Evolutionary conservation across 1,140 invertebrate species (phyloP).

Genomic region (Cephus cinctus): DNA sequence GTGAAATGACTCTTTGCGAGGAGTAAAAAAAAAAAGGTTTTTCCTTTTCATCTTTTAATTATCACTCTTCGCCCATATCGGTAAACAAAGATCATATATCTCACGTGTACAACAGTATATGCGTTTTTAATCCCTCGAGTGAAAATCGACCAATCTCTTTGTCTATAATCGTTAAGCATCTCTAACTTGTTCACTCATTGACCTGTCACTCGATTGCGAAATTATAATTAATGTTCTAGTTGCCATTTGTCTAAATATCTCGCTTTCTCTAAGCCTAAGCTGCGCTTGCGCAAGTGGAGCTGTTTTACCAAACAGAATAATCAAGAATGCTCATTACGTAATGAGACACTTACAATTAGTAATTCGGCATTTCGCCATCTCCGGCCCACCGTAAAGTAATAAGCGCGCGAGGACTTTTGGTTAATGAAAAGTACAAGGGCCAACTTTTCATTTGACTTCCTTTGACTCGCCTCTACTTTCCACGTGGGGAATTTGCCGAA

Average conservation of each 20-base stretch:
- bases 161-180: conserved; percentile 29
- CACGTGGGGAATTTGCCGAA: too few species aligned
- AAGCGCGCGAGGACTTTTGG: too few species aligned
- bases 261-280: conserved; percentile 8
- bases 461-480: too few species aligned
- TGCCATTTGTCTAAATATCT: conserved; percentile 1
- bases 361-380: conserved; percentile 5
- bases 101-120: conserved; percentile 13
- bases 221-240: not conserved
- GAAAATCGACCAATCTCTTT: conserved; percentile 50
- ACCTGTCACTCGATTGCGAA: conserved; percentile 1
- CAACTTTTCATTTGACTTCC: not conserved
- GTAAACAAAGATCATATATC: conserved; percentile 11
- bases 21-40: conserved; percentile 11
- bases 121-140: conserved; percentile 20
- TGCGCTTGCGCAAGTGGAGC: conserved; percentile 5
- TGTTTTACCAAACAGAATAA: conserved; percentile 11
- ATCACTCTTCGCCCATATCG: conserved; percentile 13
- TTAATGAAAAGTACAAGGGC: not conserved
- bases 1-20: too few species aligned
- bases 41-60: conserved; percentile 16
- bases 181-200: conserved; percentile 3
- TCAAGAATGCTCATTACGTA: not conserved
- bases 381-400: conserved; percentile 5
- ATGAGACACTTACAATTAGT: not conserved